These are phyloP conservation scores for Pandion haliaetus DNA, from an alignment of 2,113 vertebrate genomes.

Conservation along the genomic window DNA sequence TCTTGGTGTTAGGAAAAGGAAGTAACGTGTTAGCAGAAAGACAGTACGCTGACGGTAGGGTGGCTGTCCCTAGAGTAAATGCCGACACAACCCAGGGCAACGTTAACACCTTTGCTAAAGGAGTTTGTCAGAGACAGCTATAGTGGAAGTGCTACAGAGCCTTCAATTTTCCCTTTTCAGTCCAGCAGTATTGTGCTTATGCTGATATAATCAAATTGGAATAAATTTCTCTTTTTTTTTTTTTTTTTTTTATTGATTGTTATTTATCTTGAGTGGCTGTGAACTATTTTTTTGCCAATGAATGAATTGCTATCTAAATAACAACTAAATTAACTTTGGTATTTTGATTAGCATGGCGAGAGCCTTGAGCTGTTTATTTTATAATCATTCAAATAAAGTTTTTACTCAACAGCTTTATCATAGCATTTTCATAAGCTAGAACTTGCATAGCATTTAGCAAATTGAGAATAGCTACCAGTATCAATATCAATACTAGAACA, in stretches of 20 bases:
- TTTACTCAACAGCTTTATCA: neutral
- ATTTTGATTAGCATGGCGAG: neutral
- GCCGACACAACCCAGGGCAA: neutral
- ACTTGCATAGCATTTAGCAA: neutral
- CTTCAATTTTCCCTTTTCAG: neutral
- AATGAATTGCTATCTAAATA: conserved; percentile 5
- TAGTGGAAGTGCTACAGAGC: neutral
- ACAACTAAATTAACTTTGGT: conserved; percentile 39
- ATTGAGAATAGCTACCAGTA: neutral
- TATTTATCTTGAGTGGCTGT: conserved; percentile 8
- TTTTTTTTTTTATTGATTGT: neutral
- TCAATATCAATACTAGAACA: neutral
- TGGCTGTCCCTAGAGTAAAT: neutral
- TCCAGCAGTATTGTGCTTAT: neutral
- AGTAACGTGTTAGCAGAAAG: neutral
- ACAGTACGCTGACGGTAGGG: fast-evolving
- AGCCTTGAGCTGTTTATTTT: conserved; percentile 28
- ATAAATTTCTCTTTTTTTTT: neutral
- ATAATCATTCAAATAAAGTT: neutral
- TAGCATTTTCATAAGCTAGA: neutral
- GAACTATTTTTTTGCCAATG: neutral
- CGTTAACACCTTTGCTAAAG: neutral
- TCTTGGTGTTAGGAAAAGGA: neutral
- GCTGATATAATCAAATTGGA: neutral
- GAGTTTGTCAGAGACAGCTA: neutral